Base-by-base conservation (phyloP, 2,888 invertebrate species). In the Odontocerum albicorne region DNA sequence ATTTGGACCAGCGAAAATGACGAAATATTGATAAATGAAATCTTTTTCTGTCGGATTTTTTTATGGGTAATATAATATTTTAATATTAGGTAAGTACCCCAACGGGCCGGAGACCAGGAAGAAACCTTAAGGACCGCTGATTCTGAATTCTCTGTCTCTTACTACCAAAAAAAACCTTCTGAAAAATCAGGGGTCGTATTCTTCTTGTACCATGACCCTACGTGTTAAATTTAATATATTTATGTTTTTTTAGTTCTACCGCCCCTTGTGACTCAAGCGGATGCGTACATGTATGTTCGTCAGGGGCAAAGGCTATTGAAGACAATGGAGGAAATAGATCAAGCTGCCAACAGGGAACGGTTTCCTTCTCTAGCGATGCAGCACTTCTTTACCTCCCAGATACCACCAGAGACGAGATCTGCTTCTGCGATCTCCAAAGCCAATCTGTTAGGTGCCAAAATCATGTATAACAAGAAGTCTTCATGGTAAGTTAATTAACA, bases 401-500 rank as follows among this genome's bases (percentile, higher is more conserved):
- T 73, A 4, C 65, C 73, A 0, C 62, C 65, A 1, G 76, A 76
- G 27, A 63, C 68, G 13, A 72, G 66, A 63, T 72, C 70, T 49
- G 69, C 72, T 0, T 68, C 71, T 0, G 70, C 74, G 12, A 61
- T 65, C 1, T 75, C 77, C 0, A 72, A 74, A 19, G 75, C 77
- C 59, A 69, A 75, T 13, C 62, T 78, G 13, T 68, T 72, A 1
- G 72, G 75, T 0, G 74, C 77, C 0, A 77, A 75, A 49, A 60
- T 77, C 55, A 61, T 78, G 63, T 75, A 76, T 63, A 69, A 74
- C 64, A 76, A 74, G 60, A 57, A 73, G 36, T 69, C 70, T 60
- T 65, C 69, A 7, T 68, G 69, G 75, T 75, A 67, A 57, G 22
- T 46, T n/a, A n/a, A n/a, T n/a, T n/a, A n/a, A n/a, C n/a, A n/a